phyloP scores from a whole-genome alignment of 1,140 invertebrate species.

The Scylla paramamosain region DNA sequence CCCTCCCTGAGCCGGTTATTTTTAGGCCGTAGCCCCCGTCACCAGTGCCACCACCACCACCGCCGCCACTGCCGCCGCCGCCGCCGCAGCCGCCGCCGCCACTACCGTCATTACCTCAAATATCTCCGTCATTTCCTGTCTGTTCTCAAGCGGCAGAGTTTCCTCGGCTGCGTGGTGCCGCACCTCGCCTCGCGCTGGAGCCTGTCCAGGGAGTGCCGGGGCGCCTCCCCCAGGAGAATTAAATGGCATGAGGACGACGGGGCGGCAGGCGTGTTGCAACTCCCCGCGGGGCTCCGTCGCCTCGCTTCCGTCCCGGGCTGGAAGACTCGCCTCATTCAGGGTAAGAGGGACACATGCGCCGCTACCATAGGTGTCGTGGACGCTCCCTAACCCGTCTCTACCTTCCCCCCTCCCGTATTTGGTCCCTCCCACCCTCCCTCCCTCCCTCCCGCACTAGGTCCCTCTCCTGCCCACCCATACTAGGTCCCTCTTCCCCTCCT shows the following conservation, averaged over 20 bases:
- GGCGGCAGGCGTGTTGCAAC: not conserved
- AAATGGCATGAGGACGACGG: not conserved
- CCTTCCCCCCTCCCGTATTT: not conserved
- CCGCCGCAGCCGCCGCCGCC: not conserved
- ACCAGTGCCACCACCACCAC: slow-evolving; percentile 49
- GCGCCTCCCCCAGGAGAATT: not conserved
- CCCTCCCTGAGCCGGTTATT: slow-evolving; percentile 41
- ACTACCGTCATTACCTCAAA: slow-evolving; percentile 38
- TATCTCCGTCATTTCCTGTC: slow-evolving; percentile 40
- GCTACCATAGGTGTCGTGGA: not conserved
- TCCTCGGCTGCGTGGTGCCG: not conserved
- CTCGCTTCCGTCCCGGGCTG: not conserved
- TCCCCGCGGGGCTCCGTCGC: not conserved
- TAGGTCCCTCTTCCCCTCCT: too few species aligned
- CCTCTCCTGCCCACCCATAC: too few species aligned
- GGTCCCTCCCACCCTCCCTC: not conserved
- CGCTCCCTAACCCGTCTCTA: not conserved
- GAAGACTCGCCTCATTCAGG: not conserved
- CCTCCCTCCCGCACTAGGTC: not conserved
- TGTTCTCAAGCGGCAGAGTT: not conserved
- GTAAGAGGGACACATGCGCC: not conserved
- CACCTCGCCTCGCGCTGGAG: not conserved
- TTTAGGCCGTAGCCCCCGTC: slow-evolving; percentile 49
- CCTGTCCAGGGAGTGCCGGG: not conserved
- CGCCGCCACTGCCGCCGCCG: not conserved